Percentiles rank a stretch among this genome's conserved stretches.
These are phyloP conservation scores for Drosophila sordidapex DNA, from an alignment of 2,888 invertebrate genomes.

Conservation along the genomic window DNA sequence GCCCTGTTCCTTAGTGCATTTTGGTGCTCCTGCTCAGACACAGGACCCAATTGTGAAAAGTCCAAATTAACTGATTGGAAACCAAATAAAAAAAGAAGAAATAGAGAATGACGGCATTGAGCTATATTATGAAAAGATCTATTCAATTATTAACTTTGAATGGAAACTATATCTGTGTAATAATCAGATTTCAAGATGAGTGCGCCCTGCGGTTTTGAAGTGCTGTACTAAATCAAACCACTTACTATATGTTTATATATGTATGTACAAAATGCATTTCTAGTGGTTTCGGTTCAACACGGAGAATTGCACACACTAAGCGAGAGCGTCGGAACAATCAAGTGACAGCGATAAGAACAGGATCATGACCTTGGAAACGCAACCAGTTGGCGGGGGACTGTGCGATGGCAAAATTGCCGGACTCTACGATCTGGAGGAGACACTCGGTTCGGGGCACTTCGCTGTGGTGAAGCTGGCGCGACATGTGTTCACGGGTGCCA, in stretches of 20 bases:
- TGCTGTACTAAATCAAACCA: conserved; percentile 26
- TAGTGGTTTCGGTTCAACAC: conserved; percentile 46
- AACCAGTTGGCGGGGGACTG: conserved; percentile 69
- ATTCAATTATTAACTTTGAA: conserved; percentile 11
- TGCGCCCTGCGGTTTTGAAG: conserved; percentile 25
- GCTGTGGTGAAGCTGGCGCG: conserved; percentile 98
- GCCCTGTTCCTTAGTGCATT: conserved; percentile 46
- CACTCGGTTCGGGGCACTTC: conserved; percentile 99
- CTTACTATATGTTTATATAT: background rate
- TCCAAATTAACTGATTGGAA: conserved; percentile 28
- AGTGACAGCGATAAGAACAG: conserved; percentile 43
- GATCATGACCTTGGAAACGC: conserved; percentile 76
- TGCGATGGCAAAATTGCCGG: conserved; percentile 95
- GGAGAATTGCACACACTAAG: conserved; percentile 39
- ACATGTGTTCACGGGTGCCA: conserved; percentile 99
- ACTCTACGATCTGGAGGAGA: conserved; percentile 98
- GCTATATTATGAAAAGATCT: background rate
- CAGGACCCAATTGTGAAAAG: conserved; percentile 58
- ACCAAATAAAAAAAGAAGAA: conserved; percentile 14
- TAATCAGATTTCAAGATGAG: conserved; percentile 16
- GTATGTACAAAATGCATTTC: conserved; percentile 36
- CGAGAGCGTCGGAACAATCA: conserved; percentile 21
- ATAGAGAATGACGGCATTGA: conserved; percentile 15
- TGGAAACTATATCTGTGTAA: conserved; percentile 18
- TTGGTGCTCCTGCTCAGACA: conserved; percentile 41